Conservation (phyloP, 2,797 vertebrate genomes). For the Hyperoplus immaculatus region DNA sequence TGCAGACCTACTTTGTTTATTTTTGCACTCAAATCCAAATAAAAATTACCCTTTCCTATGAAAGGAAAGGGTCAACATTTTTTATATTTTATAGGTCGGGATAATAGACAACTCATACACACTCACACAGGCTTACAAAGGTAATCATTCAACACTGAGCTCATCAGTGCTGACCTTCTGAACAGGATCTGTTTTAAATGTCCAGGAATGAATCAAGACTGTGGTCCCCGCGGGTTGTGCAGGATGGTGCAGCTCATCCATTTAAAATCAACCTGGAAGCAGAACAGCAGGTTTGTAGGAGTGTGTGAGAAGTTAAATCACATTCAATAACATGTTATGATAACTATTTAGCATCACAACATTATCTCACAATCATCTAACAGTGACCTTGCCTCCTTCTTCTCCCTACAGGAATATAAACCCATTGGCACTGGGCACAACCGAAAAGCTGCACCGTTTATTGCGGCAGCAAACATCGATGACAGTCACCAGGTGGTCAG, state of each 20-base stretch:
- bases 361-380: background rate
- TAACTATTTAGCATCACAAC: background rate
- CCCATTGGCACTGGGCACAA: conserved; percentile 94
- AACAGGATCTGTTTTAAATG: conserved; percentile 33
- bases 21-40: background rate
- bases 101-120: background rate
- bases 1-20: background rate
- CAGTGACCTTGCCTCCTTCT: conserved; percentile 51
- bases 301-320: background rate
- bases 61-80: background rate
- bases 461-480: conserved; percentile 96
- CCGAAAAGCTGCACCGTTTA: conserved; percentile 94
- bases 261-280: conserved; percentile 95
- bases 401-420: conserved; percentile 90
- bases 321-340: background rate
- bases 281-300: conserved; percentile 90
- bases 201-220: conserved; percentile 90
- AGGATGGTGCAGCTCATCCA: conserved; percentile 89
- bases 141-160: background rate
- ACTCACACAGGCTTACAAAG: background rate
- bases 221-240: conserved; percentile 92
- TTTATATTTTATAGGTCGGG: conserved; percentile 12
- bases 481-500: conserved; percentile 98
- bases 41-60: background rate
- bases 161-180: conserved; percentile 15